A percentile compares a stretch with the other conserved stretches of the same genome.
These are phyloP conservation scores for Remorina albescens DNA, from an alignment of 2,797 vertebrate genomes.

Conservation along the genomic window DNA sequence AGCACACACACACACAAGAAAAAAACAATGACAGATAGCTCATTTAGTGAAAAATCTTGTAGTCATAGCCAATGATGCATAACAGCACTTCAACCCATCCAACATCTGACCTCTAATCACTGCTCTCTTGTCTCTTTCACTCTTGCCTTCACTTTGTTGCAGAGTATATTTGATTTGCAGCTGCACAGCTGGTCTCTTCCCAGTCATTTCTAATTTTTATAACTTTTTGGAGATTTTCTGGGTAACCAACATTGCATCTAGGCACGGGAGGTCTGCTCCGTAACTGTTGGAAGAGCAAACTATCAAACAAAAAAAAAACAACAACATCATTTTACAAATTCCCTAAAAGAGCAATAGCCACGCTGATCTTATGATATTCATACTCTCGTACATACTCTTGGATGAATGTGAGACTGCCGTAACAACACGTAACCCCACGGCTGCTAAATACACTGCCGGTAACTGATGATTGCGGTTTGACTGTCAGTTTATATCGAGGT, in stretches of 20 bases:
- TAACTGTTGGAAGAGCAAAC: background rate
- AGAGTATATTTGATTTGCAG: slow-evolving; percentile 50
- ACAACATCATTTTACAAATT: background rate
- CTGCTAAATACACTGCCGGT: too few species aligned
- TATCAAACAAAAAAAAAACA: background rate
- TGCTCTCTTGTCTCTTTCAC: slow-evolving; percentile 11
- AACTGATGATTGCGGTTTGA: background rate
- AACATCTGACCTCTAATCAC: slow-evolving; percentile 61
- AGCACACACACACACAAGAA: too few species aligned
- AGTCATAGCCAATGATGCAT: slow-evolving; percentile 17
- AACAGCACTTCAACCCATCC: slow-evolving; percentile 43
- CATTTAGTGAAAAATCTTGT: slow-evolving; percentile 27
- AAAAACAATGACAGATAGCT: slow-evolving; percentile 27
- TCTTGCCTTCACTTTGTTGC: slow-evolving; percentile 23
- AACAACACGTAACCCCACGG: background rate
- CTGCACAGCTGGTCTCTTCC: slow-evolving; percentile 46
- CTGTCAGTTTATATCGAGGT: background rate
- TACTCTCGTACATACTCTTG: background rate
- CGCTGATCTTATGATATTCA: background rate
- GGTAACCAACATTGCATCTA: slow-evolving; percentile 15
- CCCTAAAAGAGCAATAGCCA: background rate
- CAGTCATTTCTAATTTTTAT: slow-evolving; percentile 14
- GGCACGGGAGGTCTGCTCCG: slow-evolving; percentile 2
- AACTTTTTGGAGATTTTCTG: slow-evolving; percentile 22
- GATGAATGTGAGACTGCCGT: background rate